Evolutionary conservation across 2,888 invertebrate genomes (phyloP).

Genomic region (Leucophora obtusa): DNA sequence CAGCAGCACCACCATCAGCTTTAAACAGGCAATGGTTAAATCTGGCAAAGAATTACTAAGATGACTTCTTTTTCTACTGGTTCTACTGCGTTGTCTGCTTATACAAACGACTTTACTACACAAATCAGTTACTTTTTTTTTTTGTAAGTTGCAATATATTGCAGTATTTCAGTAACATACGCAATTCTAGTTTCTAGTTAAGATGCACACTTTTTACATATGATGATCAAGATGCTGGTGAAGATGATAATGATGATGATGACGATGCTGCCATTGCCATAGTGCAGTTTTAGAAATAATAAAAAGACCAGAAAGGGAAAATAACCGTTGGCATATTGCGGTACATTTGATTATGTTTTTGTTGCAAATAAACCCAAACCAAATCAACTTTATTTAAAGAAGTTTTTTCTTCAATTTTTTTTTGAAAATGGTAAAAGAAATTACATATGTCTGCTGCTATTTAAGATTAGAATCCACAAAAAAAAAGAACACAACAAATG

Average conservation of each 20-base stretch:
- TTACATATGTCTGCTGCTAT: constrained; percentile 58
- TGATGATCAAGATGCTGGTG: constrained; percentile 29
- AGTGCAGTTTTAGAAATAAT: constrained; percentile 19
- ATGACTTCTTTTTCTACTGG: not conserved
- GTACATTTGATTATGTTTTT: constrained; percentile 68
- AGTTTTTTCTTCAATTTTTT: constrained; percentile 11
- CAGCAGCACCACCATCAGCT: constrained; percentile 16
- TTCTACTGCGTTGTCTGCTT: not conserved
- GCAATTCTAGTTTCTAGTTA: constrained; percentile 56
- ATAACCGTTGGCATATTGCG: constrained; percentile 72
- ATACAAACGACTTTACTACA: not conserved
- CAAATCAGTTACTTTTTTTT: not conserved
- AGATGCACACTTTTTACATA: constrained; percentile 63
- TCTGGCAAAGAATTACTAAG: not conserved
- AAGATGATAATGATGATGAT: constrained; percentile 54
- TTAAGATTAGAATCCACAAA: constrained; percentile 59
- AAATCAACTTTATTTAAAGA: constrained; percentile 44
- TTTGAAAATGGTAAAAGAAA: constrained; percentile 47
- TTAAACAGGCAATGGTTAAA: constrained; percentile 5
- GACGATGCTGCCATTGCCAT: constrained; percentile 41
- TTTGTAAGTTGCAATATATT: not conserved
- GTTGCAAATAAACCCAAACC: constrained; percentile 43
- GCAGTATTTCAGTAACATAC: constrained; percentile 46
- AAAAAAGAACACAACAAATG: constrained; percentile 19
- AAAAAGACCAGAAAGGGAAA: constrained; percentile 75